Evolutionary conservation across 2,888 invertebrate species (phyloP).

Genomic region (Drosophila borealis): DNA sequence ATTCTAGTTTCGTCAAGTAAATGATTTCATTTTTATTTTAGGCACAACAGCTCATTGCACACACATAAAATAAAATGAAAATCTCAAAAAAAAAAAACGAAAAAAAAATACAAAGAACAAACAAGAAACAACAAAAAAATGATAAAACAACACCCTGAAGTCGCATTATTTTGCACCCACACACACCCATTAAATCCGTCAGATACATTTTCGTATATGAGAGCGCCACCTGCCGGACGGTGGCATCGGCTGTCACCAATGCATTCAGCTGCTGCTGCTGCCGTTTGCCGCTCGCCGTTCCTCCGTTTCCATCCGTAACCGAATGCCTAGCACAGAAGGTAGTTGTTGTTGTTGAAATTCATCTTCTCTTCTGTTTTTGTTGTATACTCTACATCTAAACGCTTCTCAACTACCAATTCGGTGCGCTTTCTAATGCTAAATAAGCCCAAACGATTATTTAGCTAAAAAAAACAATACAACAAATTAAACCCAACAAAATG

Average conservation of each 20-base stretch:
- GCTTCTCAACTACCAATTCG: slow-evolving; percentile 51
- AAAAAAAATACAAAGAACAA: slow-evolving; percentile 17
- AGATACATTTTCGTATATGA: slow-evolving; percentile 57
- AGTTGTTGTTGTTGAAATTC: slow-evolving; percentile 59
- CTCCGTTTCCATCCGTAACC: slow-evolving; percentile 45
- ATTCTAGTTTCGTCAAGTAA: slow-evolving; percentile 68
- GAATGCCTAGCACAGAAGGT: slow-evolving; percentile 62
- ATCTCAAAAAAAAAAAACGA: slow-evolving; percentile 22
- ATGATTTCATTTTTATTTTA: slow-evolving; percentile 82
- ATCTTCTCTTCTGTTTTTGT: slow-evolving; percentile 32
- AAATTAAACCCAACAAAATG: slow-evolving; percentile 18
- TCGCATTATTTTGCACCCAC: slow-evolving; percentile 57
- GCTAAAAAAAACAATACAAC: slow-evolving; percentile 24
- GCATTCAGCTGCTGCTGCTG: slow-evolving; percentile 48
- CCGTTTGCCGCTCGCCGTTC: slow-evolving; percentile 21
- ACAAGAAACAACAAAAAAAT: not conserved
- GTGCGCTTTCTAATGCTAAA: slow-evolving; percentile 70
- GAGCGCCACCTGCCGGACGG: slow-evolving; percentile 54
- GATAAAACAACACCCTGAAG: slow-evolving; percentile 49
- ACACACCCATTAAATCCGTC: slow-evolving; percentile 48
- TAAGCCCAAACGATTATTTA: slow-evolving; percentile 45
- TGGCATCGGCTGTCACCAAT: slow-evolving; percentile 46
- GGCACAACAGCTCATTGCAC: slow-evolving; percentile 71
- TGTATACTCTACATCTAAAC: slow-evolving; percentile 42
- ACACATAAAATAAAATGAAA: slow-evolving; percentile 33